A percentile compares a stretch with the other conserved stretches of the same genome.
phyloP scores from a whole-genome alignment of 1,140 invertebrate genomes.

The Aphelinus certus region DNA sequence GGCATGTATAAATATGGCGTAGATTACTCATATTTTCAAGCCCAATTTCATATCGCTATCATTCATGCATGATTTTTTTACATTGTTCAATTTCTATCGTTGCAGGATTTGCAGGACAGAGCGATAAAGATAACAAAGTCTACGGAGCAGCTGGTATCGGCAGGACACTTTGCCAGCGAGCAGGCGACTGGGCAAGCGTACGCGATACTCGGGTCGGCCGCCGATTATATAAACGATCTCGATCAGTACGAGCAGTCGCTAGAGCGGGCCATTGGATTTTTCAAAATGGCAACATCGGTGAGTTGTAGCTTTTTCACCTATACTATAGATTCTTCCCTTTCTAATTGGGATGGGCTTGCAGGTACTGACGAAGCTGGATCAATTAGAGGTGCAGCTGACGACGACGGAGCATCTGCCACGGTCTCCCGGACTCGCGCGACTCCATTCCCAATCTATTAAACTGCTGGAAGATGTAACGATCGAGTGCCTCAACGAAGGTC shows the following conservation, averaged over 20 bases:
- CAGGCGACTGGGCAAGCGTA: slow-evolving; percentile 79
- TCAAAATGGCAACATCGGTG: slow-evolving; percentile 76
- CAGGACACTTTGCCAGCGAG: slow-evolving; percentile 76
- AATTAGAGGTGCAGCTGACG: slow-evolving; percentile 80
- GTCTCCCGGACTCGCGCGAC: slow-evolving; percentile 72
- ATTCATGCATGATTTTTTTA: background rate
- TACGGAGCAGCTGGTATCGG: slow-evolving; percentile 78
- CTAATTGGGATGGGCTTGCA: slow-evolving; percentile 47
- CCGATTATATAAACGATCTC: slow-evolving; percentile 78
- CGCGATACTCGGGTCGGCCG: slow-evolving; percentile 75
- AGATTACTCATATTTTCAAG: too few relatives aligned
- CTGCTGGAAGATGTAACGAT: slow-evolving; percentile 75
- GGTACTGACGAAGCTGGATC: slow-evolving; percentile 79
- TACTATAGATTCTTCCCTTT: too few relatives aligned
- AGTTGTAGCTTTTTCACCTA: slow-evolving; percentile 39
- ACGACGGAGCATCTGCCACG: slow-evolving; percentile 73
- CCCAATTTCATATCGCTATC: too few relatives aligned
- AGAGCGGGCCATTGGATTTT: slow-evolving; percentile 77
- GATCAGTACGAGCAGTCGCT: slow-evolving; percentile 77
- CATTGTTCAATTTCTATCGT: background rate
- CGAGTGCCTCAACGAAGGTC: slow-evolving; percentile 75
- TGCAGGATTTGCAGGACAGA: slow-evolving; percentile 77
- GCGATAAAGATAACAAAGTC: slow-evolving; percentile 81
- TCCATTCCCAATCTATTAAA: slow-evolving; percentile 72
- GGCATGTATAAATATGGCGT: too few relatives aligned